Evolutionary conservation across 1,140 invertebrate species (phyloP), one percentile per base, ranked within the genome.

Genomic region (Rhagoletis pomonella): DNA sequence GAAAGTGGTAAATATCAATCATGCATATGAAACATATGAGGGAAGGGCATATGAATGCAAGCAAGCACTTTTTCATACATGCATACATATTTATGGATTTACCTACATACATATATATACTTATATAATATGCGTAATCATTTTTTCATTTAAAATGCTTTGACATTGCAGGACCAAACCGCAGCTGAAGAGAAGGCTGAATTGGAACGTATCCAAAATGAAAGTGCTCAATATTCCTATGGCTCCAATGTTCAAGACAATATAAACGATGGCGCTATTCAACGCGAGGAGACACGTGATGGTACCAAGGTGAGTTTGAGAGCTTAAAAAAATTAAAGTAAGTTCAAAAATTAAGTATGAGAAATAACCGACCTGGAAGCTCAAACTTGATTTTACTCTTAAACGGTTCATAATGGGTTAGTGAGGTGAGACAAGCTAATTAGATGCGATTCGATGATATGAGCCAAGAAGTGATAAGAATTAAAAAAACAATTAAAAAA

Each of bases 221-320:
- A 90, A 86, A 90, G 44, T 58, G 92, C 92, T 0, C 92, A 94
- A 58, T 95, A 95, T 87, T 3, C 89, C 1, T 95, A 95, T 89
- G 89, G 90, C 6, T 91, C 94, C 4, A 89, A 93, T 1, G 90
- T 95, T 12, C 89, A 94, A 3, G 95, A 95, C 89, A 88, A 93
- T 3, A 95, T 95, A 86, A 94, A 93, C 88, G 95, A 95, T 88
- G 90, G 92, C 10, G 89, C 90, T 7, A 94, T 94, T 10, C 64
- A 89, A 0, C 91, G 95, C n/a, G 89, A 93, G 17, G 95, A 95
- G 91, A 90, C 90, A 3, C 93, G 95, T 55, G 93, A 95, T 29
- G 91, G 90, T 5, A 93, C 93, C 6, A 91, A 94, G n/a, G 93
- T 93, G 50, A 69, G 67, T 69, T 69, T 4, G 4, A 62, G 58